A percentile compares a stretch with the other conserved stretches of the same genome.
phyloP scores from a whole-genome alignment of 1,140 invertebrate species.

The Bombus breviceps region DNA sequence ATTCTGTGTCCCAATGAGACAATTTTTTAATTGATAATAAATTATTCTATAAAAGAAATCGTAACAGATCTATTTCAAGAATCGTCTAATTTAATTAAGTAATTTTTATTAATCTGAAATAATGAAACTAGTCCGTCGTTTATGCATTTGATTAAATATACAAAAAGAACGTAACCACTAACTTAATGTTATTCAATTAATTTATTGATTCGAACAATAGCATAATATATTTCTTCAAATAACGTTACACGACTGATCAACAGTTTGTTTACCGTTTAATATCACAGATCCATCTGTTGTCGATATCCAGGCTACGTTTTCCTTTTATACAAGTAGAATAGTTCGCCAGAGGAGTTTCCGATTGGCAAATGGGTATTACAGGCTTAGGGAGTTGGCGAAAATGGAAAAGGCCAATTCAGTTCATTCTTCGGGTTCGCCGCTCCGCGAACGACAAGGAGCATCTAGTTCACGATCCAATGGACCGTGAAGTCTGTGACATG shows the following conservation, averaged over 20 bases:
- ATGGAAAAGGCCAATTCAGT: constrained; percentile 71
- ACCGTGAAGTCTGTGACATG: constrained; percentile 75
- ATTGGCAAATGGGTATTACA: constrained; percentile 51
- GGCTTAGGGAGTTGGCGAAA: constrained; percentile 53
- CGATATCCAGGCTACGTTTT: not conserved
- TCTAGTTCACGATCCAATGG: constrained; percentile 62
- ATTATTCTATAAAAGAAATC: not conserved
- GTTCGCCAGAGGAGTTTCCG: constrained; percentile 26
- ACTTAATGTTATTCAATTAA: not conserved
- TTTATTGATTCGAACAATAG: not conserved
- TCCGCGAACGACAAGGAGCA: constrained; percentile 66
- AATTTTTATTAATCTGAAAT: not conserved
- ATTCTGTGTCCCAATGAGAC: too few relatives aligned
- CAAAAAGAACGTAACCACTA: not conserved
- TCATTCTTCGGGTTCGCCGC: constrained; percentile 70
- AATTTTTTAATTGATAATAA: too few relatives aligned
- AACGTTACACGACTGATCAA: not conserved
- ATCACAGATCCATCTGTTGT: not conserved
- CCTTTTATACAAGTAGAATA: not conserved
- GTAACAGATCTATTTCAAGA: not conserved
- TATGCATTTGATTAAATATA: not conserved
- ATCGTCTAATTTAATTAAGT: not conserved
- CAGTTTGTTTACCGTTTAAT: not conserved
- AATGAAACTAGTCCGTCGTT: not conserved
- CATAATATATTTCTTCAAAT: not conserved